Evolutionary conservation across 2,797 vertebrate genomes (phyloP).

Genomic region (Hypotaenidia okinawae): DNA sequence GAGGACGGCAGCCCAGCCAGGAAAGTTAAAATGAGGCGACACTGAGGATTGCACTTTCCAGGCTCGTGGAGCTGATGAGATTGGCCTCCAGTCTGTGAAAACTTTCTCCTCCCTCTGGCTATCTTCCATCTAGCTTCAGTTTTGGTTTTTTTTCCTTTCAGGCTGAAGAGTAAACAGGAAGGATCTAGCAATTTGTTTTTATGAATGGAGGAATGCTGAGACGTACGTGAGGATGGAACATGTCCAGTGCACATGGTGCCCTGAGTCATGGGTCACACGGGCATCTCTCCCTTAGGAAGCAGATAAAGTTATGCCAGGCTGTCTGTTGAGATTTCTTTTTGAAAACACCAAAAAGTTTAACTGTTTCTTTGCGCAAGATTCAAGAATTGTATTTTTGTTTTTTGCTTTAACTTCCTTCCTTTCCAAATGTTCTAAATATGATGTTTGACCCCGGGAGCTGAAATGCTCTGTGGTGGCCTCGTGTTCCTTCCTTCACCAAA

Average conservation of each 20-base stretch:
- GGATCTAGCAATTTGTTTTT: constrained; percentile 58
- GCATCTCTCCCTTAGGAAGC: constrained; percentile 55
- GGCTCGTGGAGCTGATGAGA: constrained; percentile 57
- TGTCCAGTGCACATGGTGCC: constrained; percentile 36
- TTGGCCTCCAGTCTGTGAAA: constrained; percentile 67
- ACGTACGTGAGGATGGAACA: constrained; percentile 47
- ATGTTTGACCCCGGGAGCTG: constrained; percentile 40
- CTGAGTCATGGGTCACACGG: constrained; percentile 50
- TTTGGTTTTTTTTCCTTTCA: constrained; percentile 63
- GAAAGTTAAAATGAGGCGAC: constrained; percentile 96
- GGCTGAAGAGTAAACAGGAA: constrained; percentile 75
- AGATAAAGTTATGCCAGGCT: constrained; percentile 65
- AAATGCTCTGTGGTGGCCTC: constrained; percentile 15
- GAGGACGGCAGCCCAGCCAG: constrained; percentile 84
- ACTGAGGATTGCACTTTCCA: constrained; percentile 79
- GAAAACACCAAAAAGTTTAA: constrained; percentile 76
- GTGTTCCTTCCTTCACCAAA: constrained; percentile 14
- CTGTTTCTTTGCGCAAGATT: constrained; percentile 53
- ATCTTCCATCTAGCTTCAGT: constrained; percentile 68
- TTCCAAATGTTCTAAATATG: constrained; percentile 67
- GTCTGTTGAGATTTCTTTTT: constrained; percentile 67
- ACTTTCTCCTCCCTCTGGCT: constrained; percentile 62
- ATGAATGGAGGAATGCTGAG: constrained; percentile 66
- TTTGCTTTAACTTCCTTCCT: constrained; percentile 67
- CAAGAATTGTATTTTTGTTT: constrained; percentile 56